Evolutionary conservation across 2,888 invertebrate genomes (phyloP).

Genomic region (Synergus itoensis): DNA sequence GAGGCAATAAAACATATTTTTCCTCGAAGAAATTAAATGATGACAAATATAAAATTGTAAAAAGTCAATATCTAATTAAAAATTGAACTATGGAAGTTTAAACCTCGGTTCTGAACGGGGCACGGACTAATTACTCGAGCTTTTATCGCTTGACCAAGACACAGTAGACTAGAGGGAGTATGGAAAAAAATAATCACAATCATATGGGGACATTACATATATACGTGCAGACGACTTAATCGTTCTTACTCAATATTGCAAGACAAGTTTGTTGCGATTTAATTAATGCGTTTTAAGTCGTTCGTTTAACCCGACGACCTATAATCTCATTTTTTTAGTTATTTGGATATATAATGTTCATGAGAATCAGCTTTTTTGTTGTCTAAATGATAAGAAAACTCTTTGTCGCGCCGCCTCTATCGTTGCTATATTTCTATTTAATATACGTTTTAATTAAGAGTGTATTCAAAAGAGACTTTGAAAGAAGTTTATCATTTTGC

Average conservation of each 20-base stretch:
- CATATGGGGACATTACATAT: slow-evolving; percentile 13
- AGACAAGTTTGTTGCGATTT: slow-evolving; percentile 46
- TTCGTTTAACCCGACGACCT: slow-evolving; percentile 49
- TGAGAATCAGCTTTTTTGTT: slow-evolving; percentile 23
- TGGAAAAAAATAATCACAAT: neutral
- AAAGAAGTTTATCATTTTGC: slow-evolving; percentile 36
- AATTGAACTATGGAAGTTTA: neutral
- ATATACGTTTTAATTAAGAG: slow-evolving; percentile 37
- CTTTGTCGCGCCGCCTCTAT: slow-evolving; percentile 37
- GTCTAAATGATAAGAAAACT: slow-evolving; percentile 27
- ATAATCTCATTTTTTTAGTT: slow-evolving; percentile 49
- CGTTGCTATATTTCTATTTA: slow-evolving; percentile 24
- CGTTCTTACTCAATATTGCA: slow-evolving; percentile 33
- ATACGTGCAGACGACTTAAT: slow-evolving; percentile 4
- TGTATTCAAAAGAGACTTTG: slow-evolving; percentile 10
- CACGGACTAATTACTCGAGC: neutral
- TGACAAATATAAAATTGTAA: neutral
- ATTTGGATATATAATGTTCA: slow-evolving; percentile 35
- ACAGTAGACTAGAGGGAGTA: slow-evolving; percentile 2
- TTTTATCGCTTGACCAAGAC: slow-evolving; percentile 14
- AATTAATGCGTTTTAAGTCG: slow-evolving; percentile 47
- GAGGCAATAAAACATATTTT: neutral
- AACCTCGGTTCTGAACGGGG: neutral
- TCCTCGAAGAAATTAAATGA: neutral
- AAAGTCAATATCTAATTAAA: neutral